Evolutionary conservation across 2,797 vertebrate genomes (phyloP).

Genomic region (Hydrocynus forskahlii): DNA sequence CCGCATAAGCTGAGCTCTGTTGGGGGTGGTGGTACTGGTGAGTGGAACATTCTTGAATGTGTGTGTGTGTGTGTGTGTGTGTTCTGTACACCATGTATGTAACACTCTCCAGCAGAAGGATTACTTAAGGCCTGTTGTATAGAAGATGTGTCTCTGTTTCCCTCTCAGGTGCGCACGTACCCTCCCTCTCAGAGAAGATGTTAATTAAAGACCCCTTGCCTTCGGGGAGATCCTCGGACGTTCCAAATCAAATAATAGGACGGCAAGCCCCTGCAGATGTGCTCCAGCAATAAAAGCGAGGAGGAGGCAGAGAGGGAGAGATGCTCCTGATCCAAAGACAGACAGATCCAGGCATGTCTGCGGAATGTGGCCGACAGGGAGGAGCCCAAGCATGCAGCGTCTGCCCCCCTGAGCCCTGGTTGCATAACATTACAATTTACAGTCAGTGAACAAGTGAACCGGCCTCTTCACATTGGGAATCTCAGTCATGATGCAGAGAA

Average conservation of each 20-base stretch:
- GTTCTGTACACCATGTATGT: neutral
- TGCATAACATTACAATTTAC: conserved; percentile 3
- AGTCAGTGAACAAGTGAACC: neutral
- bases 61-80: conserved; percentile 8
- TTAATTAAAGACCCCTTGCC: conserved; percentile 32
- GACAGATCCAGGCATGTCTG: conserved; percentile 35
- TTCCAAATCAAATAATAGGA: conserved; percentile 27
- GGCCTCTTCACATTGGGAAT: neutral
- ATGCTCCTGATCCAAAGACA: conserved; percentile 1
- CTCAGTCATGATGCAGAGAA: neutral
- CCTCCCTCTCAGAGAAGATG: neutral
- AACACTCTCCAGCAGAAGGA: neutral
- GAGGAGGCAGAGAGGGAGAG: neutral
- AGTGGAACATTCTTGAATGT: conserved; percentile 30
- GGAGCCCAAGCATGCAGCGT: neutral
- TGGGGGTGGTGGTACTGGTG: neutral
- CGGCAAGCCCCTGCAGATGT: conserved; percentile 9
- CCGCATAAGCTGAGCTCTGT: conserved; percentile 35
- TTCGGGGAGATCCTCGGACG: neutral
- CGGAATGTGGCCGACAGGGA: conserved; percentile 24
- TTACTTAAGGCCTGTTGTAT: conserved; percentile 56
- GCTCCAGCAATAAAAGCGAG: conserved; percentile 2
- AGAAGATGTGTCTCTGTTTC: conserved; percentile 15
- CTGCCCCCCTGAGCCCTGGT: conserved; percentile 1
- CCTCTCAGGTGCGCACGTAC: too few species aligned